Percentiles rank a stretch among this genome's conserved stretches.
Conservation (phyloP, 2,888 invertebrate genomes). For the Mimachlamys varia region DNA sequence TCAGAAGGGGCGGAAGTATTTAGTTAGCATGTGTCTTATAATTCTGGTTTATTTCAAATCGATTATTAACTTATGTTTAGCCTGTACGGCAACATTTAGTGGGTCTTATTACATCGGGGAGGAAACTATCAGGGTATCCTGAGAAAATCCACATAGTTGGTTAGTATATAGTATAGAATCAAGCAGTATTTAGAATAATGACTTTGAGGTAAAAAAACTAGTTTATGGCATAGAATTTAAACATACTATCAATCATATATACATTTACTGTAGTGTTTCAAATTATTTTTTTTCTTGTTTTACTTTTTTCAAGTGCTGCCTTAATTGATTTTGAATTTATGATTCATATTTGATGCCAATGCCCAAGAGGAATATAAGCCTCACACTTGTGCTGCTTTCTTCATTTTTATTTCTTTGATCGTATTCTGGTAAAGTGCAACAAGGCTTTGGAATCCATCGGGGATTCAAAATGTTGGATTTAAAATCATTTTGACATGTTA, state of each 20-base stretch:
- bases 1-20: too few species aligned
- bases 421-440: not conserved
- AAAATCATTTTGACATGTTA: constrained; percentile 33
- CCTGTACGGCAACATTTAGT: too few species aligned
- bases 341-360: not conserved
- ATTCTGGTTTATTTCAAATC: too few species aligned
- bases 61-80: too few species aligned
- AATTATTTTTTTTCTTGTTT: not conserved
- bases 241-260: not conserved
- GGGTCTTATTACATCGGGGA: too few species aligned
- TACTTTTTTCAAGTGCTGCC: not conserved
- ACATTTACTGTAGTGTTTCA: not conserved
- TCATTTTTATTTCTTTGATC: not conserved
- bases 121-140: too few species aligned
- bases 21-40: too few species aligned
- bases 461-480: not conserved
- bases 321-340: not conserved
- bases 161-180: too few species aligned
- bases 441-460: not conserved
- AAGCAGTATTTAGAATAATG: not conserved
- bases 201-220: too few species aligned
- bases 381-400: not conserved
- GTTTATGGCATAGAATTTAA: not conserved
- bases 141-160: too few species aligned
- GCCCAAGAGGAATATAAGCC: not conserved